phyloP scores from a whole-genome alignment of 2,888 invertebrate genomes.

The Acanthosoma haemorrhoidale region DNA sequence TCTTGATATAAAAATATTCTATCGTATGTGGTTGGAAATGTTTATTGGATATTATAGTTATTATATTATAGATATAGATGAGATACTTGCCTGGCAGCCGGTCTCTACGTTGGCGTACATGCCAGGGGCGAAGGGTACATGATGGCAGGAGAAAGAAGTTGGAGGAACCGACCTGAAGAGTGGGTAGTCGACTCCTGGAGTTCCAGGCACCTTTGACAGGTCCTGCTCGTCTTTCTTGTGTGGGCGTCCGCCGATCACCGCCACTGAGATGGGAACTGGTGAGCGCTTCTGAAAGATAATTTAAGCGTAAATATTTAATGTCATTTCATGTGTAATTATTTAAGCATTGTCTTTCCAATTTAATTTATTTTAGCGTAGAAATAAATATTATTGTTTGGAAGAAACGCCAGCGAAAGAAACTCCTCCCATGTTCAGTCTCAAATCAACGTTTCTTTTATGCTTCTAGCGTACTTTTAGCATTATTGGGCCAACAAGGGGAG shows the following conservation, averaged over 20 bases:
- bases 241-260: background rate
- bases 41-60: too few relatives aligned
- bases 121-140: slow-evolving; percentile 74
- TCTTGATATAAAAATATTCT: too few relatives aligned
- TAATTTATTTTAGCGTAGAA: background rate
- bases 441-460: too few relatives aligned
- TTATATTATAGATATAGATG: too few relatives aligned
- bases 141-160: slow-evolving; percentile 71
- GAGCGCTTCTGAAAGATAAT: slow-evolving; percentile 12
- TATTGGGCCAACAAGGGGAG: too few relatives aligned
- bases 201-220: slow-evolving; percentile 72
- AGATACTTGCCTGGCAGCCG: slow-evolving; percentile 72
- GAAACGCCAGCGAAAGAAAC: too few relatives aligned
- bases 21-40: too few relatives aligned
- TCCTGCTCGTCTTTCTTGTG: slow-evolving; percentile 54
- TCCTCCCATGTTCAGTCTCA: too few relatives aligned
- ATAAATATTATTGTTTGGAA: background rate
- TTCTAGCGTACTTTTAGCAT: too few relatives aligned
- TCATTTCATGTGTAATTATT: background rate
- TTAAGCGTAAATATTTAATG: background rate
- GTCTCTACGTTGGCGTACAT: slow-evolving; percentile 89
- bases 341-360: background rate
- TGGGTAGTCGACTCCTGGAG: slow-evolving; percentile 75
- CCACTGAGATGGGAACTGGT: background rate
- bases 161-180: slow-evolving; percentile 70